Evolutionary conservation across 2,797 vertebrate genomes (phyloP), one percentile per base, ranked within the genome.

Genomic region (Helicolenus hilgendorfi): DNA sequence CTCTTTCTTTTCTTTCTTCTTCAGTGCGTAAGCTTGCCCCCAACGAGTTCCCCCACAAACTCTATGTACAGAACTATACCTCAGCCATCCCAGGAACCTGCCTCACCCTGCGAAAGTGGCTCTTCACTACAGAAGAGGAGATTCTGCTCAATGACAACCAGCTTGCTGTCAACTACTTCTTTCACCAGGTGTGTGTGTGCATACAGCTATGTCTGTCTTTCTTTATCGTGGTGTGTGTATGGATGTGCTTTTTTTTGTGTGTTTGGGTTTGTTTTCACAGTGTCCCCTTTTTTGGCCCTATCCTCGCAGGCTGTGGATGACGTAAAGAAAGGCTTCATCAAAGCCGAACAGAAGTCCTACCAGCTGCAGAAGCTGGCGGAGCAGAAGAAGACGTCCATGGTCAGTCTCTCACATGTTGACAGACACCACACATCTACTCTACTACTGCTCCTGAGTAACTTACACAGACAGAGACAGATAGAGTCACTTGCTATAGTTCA

Each of bases 11-110:
- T 38, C 75, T 45, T 74, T 77, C 41, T 36, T 77, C 92, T 99
- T 38, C 92, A 99, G 99, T 98, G 87, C 98, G 99, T 86, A 99
- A 99, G 56, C 92, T 99, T 91, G 98, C 99, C 0, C 99, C 99
- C 90, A 99, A 99, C 1, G 99, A 99, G 93, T 99, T 99, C 91
- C 99, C 99, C 22, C 99, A 99, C 96, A 99, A 99, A 93, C 97
- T 99, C 0, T 99, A 99, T 33, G 98, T 99, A 85, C 98, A 99
- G 96, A 99, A 99, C 91, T 99, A 99, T 92, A 99, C 99, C n/a
- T 99, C 99, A 10, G 98, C 98, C 0, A 97, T 99, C 93, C 98
- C 98, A 0, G 99, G 99, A 14, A 99, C 99, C 38, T 99, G 99
- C 91, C 98, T 99, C 88, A 98, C 98, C 0, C 94, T 99, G 83